These are phyloP conservation scores for Zosterops borbonicus DNA, from an alignment of 2,113 vertebrate species.

Conservation along the genomic window DNA sequence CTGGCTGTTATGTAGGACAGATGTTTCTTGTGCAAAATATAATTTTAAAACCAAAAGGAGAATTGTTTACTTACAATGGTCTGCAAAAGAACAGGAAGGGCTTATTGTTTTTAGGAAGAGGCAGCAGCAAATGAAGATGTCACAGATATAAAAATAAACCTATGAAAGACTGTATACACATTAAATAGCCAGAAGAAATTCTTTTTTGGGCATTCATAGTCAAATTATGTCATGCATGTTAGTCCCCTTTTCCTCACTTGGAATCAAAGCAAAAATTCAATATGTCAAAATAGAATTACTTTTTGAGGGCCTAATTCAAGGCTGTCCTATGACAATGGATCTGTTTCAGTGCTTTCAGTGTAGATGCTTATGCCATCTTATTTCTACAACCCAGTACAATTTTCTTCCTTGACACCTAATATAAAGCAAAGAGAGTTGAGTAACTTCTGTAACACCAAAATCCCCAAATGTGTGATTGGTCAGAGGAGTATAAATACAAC, in stretches of 20 bases:
- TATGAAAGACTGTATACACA: neutral
- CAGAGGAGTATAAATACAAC: neutral
- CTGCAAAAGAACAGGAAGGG: constrained; percentile 3
- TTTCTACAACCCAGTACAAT: neutral
- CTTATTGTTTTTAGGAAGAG: constrained; percentile 25
- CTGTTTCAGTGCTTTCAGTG: neutral
- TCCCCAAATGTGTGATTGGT: neutral
- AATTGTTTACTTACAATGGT: constrained; percentile 8
- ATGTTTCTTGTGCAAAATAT: neutral
- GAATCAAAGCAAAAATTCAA: neutral
- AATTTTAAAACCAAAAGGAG: constrained; percentile 31
- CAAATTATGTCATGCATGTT: neutral
- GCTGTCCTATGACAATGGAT: neutral
- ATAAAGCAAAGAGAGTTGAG: neutral
- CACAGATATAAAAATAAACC: constrained; percentile 17
- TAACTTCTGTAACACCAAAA: neutral
- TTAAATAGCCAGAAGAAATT: neutral
- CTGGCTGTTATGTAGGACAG: constrained; percentile 18
- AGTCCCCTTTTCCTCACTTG: neutral
- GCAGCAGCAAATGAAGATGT: neutral
- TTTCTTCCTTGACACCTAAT: neutral
- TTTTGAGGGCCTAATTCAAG: neutral
- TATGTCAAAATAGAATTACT: neutral
- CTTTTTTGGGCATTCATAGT: neutral
- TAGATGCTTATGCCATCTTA: neutral